Evolutionary conservation across 2,797 vertebrate species (phyloP), one percentile per base, ranked within the genome.

Genomic region (Acanthurus tractus): DNA sequence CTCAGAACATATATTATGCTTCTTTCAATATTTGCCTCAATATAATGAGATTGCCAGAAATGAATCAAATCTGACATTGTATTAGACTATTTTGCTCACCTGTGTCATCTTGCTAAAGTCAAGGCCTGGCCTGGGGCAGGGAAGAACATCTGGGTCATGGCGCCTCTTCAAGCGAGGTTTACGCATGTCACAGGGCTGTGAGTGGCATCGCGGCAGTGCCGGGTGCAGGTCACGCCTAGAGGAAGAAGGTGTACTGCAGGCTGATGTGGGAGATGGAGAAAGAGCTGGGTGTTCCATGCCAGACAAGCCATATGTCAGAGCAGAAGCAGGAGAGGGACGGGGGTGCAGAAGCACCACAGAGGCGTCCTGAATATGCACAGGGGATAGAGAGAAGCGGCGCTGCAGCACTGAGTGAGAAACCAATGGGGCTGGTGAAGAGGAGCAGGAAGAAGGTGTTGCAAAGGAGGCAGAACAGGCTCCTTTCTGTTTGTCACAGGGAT

Each of bases 171-270:
- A 92, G 17, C 95, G 95, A 79, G 96, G 96, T 85, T 95, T 97
- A 38, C 96, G 96, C 93, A 98, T 94, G 82, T 98, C 97, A 67
- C 97, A 98, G 75, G 97, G 97, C 87, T 98, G 97, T 1, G 97
- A 98, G 87, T 97, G 97, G 93, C 97, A 98, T 69, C 96, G 95
- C 9, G 96, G 96, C 81, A 97, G 93, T 58, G 96, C 91, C 69
- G 95, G 94, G 68, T 94, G 93, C 76, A 95, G 93, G 88, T 92
- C 88, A 15, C 96, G 95, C 67, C 95, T 95, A 18, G 90, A 93
- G 12, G 96, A 96, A 56, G 95, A 96, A 2, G 96, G 95, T 22
- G 96, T 97, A 79, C 96, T 97, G 93, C 95, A 95, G 74, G 96
- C 94, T 54, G 96, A 98, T 10, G 96, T 96, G 67, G 97, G 94